Base-by-base conservation (phyloP, 2,797 vertebrate species). In the Rachycentron canadum region DNA sequence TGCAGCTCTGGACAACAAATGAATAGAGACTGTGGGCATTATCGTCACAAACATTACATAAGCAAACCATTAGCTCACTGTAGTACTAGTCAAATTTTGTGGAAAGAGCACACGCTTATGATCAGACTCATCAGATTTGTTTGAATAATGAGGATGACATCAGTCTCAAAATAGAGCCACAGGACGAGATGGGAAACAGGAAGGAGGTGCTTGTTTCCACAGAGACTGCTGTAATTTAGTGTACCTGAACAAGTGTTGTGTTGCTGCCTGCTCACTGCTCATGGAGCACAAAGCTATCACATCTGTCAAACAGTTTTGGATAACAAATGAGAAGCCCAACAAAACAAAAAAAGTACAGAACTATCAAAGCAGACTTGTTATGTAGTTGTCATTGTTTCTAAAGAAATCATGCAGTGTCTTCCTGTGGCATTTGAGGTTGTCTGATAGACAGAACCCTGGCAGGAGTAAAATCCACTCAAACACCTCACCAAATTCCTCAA, bases 131-230 rank as follows among this genome's bases (percentile, higher is more conserved):
- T 85, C 84, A 82, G 84, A 59, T 85, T 64, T 75, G 84, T 92
- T 92, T 89, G 88, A 84, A 91, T 90, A 83, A 83, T 83, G 75
- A 83, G 32, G 69, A 87, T 91, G 89, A 90, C 89, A 92, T 91
- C 88, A 89, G 85, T 69, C 63, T 88, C 83, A 85, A 88, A 81
- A 78, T 76, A 81, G 76, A 77, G 81, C 87, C 82, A 80, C 50
- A 5, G 74, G 86, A 85, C 19, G 45, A 78, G 70, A 67, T 25
- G 55, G 40, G 69, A 78, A 71, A 25, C 73, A 61, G 61, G 68
- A 79, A 75, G 86, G 88, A 82, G 85, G 79, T 7, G 41, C 68
- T 55, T 47, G 83, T 86, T 89, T 79, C 86, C 82, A 81, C 83
- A 71, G 87, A 77, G 83, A 87, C 83, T 62, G 75, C 28, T 58